Conservation (phyloP, 1,140 invertebrate species). For the Conus ventricosus region DNA sequence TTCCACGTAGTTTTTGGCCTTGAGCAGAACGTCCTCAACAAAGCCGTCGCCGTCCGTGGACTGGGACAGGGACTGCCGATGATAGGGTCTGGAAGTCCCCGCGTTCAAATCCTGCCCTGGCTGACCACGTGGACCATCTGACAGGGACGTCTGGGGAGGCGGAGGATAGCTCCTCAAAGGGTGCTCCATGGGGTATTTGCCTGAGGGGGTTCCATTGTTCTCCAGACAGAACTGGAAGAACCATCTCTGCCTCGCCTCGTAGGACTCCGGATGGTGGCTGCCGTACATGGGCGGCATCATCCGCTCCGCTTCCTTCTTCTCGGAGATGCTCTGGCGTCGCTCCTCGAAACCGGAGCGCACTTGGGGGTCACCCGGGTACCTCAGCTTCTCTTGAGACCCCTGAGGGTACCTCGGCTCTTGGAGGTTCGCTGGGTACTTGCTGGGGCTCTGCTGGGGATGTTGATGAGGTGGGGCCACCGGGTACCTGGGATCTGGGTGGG, state of each 20-base stretch:
- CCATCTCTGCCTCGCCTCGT: not conserved
- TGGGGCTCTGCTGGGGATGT: no score
- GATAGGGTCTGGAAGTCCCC: no score
- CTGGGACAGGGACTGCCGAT: no score
- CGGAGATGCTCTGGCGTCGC: not conserved
- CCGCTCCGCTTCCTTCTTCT: not conserved
- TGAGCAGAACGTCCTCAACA: no score
- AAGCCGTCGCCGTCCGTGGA: no score
- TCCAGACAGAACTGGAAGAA: not conserved
- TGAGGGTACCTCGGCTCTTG: not conserved
- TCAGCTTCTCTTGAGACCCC: not conserved
- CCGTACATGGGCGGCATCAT: not conserved
- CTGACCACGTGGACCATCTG: not conserved
- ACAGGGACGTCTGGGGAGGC: not conserved
- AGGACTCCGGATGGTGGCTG: not conserved
- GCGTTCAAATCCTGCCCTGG: not conserved
- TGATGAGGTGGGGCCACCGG: no score
- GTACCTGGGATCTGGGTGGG: no score
- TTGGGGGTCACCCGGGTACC: not conserved
- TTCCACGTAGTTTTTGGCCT: no score
- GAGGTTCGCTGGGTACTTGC: not conserved
- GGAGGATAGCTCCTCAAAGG: not conserved
- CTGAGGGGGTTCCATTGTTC: not conserved
- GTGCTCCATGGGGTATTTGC: slow-evolving; percentile 1
- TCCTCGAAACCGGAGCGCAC: not conserved